These are phyloP conservation scores for Machimus rusticus DNA, from an alignment of 2,888 invertebrate genomes.

Conservation along the genomic window DNA sequence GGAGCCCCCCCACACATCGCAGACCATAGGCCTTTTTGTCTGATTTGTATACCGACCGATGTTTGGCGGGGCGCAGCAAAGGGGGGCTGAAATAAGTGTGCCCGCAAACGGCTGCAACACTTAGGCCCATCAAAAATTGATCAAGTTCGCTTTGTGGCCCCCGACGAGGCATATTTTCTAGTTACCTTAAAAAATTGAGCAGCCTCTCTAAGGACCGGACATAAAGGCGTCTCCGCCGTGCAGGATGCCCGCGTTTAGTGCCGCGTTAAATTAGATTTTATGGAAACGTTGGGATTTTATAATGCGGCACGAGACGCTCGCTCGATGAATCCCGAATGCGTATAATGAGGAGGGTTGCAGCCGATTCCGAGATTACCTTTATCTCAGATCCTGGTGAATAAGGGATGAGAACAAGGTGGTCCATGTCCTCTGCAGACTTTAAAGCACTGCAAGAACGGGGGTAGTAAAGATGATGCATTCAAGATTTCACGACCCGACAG, in stretches of 20 bases:
- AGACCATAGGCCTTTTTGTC: background rate
- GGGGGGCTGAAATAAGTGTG: background rate
- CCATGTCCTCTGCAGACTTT: background rate
- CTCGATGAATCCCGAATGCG: background rate
- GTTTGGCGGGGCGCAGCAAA: background rate
- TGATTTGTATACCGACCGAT: background rate
- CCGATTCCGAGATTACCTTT: background rate
- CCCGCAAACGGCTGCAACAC: slow-evolving; percentile 17
- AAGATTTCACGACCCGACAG: background rate
- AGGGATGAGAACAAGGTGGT: background rate
- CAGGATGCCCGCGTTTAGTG: background rate
- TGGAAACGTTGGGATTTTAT: background rate
- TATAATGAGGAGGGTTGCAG: background rate
- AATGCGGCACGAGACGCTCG: background rate
- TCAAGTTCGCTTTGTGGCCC: slow-evolving; percentile 1
- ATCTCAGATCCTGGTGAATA: background rate
- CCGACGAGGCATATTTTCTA: slow-evolving; percentile 5
- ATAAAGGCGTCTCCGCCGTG: background rate
- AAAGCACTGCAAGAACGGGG: background rate
- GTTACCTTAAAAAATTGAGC: slow-evolving; percentile 16
- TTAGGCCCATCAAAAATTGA: slow-evolving; percentile 25
- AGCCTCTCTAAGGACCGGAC: background rate
- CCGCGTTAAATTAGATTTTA: background rate
- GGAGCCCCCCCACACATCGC: background rate
- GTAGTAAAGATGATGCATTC: background rate